Percentiles rank a stretch among this genome's conserved stretches.
phyloP scores from a whole-genome alignment of 2,888 invertebrate genomes.

The Agriotes lineatus region DNA sequence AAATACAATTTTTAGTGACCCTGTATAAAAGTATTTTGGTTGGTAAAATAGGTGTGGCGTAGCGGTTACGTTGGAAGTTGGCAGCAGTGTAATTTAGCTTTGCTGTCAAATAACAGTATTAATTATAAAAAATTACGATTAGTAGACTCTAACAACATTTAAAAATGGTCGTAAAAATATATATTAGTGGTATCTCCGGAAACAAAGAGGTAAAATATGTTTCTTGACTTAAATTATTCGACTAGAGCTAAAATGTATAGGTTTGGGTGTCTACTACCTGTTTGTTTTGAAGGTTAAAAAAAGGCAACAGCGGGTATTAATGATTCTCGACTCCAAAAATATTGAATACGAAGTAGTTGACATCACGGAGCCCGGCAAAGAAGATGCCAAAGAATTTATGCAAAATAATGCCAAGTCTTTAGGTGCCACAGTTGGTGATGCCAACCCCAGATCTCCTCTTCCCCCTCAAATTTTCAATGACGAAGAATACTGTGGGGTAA shows the following conservation, averaged over 20 bases:
- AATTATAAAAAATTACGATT: constrained; percentile 44
- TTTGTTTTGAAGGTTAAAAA: constrained; percentile 84
- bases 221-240: background rate
- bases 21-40: no score
- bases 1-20: no score
- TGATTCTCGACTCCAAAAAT: constrained; percentile 93
- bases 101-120: constrained; percentile 54
- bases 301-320: constrained; percentile 91
- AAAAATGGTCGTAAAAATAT: constrained; percentile 91
- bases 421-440: constrained; percentile 80
- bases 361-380: constrained; percentile 93
- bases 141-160: constrained; percentile 11
- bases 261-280: constrained; percentile 35
- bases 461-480: constrained; percentile 97
- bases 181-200: constrained; percentile 92
- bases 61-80: constrained; percentile 6
- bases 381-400: constrained; percentile 92
- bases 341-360: constrained; percentile 92
- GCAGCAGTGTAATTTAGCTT: constrained; percentile 43
- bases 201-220: constrained; percentile 87
- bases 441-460: constrained; percentile 81
- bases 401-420: constrained; percentile 85
- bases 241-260: background rate
- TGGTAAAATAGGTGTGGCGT: constrained; percentile 46
- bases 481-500: constrained; percentile 92